Conservation (phyloP, 2,888 invertebrate species). For the Coleophora deauratella region DNA sequence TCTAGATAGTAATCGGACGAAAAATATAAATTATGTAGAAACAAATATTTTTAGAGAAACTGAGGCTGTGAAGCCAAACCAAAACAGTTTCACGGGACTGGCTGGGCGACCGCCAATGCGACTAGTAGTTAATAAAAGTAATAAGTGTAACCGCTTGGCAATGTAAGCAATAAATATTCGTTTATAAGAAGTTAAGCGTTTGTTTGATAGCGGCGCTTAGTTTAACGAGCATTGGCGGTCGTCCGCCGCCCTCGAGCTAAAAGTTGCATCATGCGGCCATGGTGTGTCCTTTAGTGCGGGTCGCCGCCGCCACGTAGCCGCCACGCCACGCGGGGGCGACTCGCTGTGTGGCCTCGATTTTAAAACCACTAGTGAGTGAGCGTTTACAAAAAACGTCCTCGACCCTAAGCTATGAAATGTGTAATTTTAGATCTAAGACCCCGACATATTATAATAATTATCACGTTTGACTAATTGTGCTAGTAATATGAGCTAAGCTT, state of each 20-base stretch:
- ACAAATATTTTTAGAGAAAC: constrained; percentile 43
- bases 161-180: constrained; percentile 1
- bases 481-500: constrained; percentile 39
- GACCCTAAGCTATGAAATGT: constrained; percentile 70
- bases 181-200: constrained; percentile 6
- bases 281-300: constrained; percentile 56
- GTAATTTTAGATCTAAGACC: constrained; percentile 47
- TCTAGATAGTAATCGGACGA: constrained; percentile 30
- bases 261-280: constrained; percentile 71
- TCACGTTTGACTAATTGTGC: constrained; percentile 8
- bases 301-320: constrained; percentile 46
- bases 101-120: constrained; percentile 21
- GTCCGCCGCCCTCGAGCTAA: constrained; percentile 37
- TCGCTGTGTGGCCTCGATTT: constrained; percentile 67
- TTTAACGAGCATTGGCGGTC: constrained; percentile 16
- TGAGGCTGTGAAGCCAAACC: constrained; percentile 63
- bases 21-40: constrained; percentile 44
- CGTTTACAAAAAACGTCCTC: constrained; percentile 29
- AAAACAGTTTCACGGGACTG: constrained; percentile 42
- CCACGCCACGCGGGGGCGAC: constrained; percentile 49
- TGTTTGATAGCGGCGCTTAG: too few species aligned
- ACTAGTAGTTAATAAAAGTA: too few species aligned
- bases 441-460: neutral
- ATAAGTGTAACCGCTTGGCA: too few species aligned
- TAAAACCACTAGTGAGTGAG: constrained; percentile 40